phyloP scores from a whole-genome alignment of 2,797 vertebrate genomes.

The Ptychadena robeensis region DNA sequence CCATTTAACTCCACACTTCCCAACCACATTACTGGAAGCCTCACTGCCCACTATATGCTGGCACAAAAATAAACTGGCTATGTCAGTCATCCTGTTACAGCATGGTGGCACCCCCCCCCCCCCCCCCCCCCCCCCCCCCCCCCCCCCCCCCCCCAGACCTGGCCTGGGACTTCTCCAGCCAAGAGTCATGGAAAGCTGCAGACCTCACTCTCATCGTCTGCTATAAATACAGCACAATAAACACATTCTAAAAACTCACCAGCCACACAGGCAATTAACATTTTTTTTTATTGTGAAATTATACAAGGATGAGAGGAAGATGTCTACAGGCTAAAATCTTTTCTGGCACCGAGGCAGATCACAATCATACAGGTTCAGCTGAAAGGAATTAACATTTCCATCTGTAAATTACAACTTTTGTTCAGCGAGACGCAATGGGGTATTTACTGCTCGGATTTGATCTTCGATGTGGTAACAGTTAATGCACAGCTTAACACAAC shows the following conservation, averaged over 20 bases:
- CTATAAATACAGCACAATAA: background rate
- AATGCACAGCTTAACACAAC: too few relatives aligned
- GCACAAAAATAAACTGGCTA: conserved; percentile 8
- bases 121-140: too few relatives aligned
- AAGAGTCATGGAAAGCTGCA: background rate
- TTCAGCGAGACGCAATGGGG: background rate
- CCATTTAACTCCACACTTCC: background rate
- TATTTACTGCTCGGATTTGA: too few relatives aligned
- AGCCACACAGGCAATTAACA: background rate
- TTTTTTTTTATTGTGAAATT: background rate
- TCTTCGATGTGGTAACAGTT: too few relatives aligned
- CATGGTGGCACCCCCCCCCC: conserved; percentile 6
- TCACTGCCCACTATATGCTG: conserved; percentile 21
- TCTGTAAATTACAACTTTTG: background rate
- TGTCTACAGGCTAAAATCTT: conserved; percentile 8
- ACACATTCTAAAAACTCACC: background rate
- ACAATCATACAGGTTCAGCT: background rate
- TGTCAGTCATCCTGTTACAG: conserved; percentile 7
- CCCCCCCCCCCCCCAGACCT: too few relatives aligned
- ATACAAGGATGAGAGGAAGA: background rate
- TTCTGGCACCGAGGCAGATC: background rate
- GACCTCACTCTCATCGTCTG: background rate
- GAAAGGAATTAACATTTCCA: background rate
- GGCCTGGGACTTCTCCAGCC: too few relatives aligned
- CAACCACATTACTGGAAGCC: conserved; percentile 7